Evolutionary conservation across 23 tunicate genomes (phyloP).

Genomic region (Halocynthia roretzi): DNA sequence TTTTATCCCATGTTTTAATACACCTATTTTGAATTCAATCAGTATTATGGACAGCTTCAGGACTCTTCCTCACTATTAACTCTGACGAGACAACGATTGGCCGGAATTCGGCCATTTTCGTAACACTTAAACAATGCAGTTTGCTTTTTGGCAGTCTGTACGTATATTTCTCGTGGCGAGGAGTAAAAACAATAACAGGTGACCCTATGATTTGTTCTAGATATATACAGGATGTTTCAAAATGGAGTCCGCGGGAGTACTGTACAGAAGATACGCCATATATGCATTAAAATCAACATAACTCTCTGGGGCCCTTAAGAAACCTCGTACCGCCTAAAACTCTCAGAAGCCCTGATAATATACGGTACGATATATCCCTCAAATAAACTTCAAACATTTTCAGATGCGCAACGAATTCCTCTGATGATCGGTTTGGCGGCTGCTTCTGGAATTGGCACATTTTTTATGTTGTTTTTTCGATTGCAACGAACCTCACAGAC

Average conservation of each 20-base stretch:
- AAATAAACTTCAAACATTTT: background rate
- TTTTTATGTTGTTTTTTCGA: constrained; percentile 35
- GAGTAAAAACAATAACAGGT: constrained; percentile 45
- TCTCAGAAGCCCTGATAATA: background rate
- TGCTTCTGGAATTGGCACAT: constrained; percentile 60
- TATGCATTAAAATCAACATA: no score
- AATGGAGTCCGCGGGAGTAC: no score
- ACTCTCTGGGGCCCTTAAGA: background rate
- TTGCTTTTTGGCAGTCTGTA: constrained; percentile 89
- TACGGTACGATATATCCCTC: background rate
- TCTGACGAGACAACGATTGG: constrained; percentile 89
- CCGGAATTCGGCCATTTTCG: constrained; percentile 86
- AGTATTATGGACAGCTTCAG: constrained; percentile 89
- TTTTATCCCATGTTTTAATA: no score
- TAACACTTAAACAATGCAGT: constrained; percentile 87
- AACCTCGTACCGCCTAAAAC: background rate
- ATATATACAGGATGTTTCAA: no score
- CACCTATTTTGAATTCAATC: no score
- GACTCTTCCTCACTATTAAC: constrained; percentile 70
- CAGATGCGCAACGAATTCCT: constrained; percentile 53
- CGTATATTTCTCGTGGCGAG: constrained; percentile 93
- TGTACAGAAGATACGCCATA: no score
- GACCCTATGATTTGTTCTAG: background rate
- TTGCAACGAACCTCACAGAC: background rate
- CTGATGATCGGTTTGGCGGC: constrained; percentile 73